Base-by-base conservation (phyloP, 2,113 vertebrate species). In the Istiophorus platypterus region DNA sequence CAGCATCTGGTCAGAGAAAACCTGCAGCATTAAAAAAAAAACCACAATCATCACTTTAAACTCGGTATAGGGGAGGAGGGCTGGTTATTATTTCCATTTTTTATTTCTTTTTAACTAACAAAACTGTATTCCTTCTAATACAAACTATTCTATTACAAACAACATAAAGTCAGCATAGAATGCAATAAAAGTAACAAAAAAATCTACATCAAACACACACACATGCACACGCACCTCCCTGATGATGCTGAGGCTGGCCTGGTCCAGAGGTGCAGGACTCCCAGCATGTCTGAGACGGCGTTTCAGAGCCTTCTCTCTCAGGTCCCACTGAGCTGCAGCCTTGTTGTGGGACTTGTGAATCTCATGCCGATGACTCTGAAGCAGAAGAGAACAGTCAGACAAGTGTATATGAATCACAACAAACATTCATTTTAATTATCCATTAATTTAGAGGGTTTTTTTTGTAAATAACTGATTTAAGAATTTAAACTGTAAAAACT, bases 321-420 rank as follows among this genome's bases (percentile, higher is more conserved):
- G 92, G 66, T 99, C 98, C 95, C 96, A 95, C 72, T 96, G 96
- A 0, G 92, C 98, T 37, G 95, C 86, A 1, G 88, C 94, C 87
- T 93, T 96, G 83, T 99, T 98, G 88, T 95, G 97, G 5, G 98
- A 99, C 84, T 95, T 96, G 85, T 97, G 96, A 42, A 96, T 95
- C 91, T 99, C 97, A 91, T 95, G 98, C 12, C 98, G 96, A 70
- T 94, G 94, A 34, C 91, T 80, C 97, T 99, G 85, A 51, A 73
- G 4, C 54, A 87, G 27, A 80, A 17, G 20, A 31, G 1, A 34
- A 24, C 22, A 57, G 63, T 54, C 0, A 77, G 7, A 73, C 18
- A 57, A 18, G 37, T 2, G 31, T 5, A 49, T 9, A 20, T 18
- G 1, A 8, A 24, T 2, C n/a, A 12, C 5, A n/a, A 39, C 9